Evolutionary conservation across 2,888 invertebrate genomes (phyloP).

Genomic region (Heliconius erato): DNA sequence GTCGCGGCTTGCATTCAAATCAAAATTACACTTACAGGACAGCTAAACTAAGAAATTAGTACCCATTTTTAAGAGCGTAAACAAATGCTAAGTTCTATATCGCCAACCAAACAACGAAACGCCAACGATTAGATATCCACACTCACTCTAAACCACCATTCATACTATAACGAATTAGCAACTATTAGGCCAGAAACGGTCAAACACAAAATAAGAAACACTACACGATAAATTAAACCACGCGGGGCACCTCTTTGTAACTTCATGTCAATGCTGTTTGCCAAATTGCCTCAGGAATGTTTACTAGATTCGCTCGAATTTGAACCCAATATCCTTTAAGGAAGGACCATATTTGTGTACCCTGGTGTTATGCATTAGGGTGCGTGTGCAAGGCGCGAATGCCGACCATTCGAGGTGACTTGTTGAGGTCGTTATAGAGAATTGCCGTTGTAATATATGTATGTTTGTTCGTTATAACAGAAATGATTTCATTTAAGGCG

Average conservation of each 20-base stretch:
- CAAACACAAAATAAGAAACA: slow-evolving; percentile 51
- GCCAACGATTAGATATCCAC: neutral
- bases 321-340: neutral
- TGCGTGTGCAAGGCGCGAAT: slow-evolving; percentile 54
- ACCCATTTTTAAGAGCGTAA: too few species aligned
- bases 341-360: slow-evolving; percentile 34
- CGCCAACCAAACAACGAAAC: neutral
- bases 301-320: slow-evolving; percentile 12
- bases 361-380: slow-evolving; percentile 42
- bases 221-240: slow-evolving; percentile 45
- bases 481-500: slow-evolving; percentile 34
- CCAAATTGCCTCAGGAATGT: slow-evolving; percentile 66
- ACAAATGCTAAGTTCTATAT: neutral
- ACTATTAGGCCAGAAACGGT: slow-evolving; percentile 33
- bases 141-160: neutral
- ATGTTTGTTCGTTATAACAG: slow-evolving; percentile 34
- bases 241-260: slow-evolving; percentile 59
- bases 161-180: slow-evolving; percentile 40
- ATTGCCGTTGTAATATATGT: slow-evolving; percentile 47
- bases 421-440: slow-evolving; percentile 52
- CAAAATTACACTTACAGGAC: too few species aligned
- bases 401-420: slow-evolving; percentile 52
- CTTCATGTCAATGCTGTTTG: slow-evolving; percentile 62
- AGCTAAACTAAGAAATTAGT: too few species aligned
- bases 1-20: too few species aligned